Conservation (phyloP, 2,113 vertebrate species). For the Herpetotheres cachinnans region DNA sequence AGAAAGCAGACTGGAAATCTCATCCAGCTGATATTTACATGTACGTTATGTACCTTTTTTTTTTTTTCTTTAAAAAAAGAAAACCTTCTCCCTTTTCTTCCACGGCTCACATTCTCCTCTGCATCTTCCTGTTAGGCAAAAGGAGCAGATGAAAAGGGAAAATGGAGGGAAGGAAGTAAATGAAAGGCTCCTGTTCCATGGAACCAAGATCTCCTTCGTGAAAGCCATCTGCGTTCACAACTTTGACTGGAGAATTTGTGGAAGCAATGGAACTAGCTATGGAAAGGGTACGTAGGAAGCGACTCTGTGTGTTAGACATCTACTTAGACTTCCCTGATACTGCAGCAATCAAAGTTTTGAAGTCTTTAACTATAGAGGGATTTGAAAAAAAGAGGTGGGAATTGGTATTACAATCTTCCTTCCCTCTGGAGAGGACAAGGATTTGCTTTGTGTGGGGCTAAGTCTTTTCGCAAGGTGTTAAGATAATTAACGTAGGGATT, state of each 20-base stretch:
- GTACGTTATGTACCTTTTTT: not conserved
- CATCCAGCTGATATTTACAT: not conserved
- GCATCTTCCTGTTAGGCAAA: conserved; percentile 79
- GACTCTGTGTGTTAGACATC: not conserved
- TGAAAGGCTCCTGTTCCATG: conserved; percentile 85
- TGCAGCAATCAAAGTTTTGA: not conserved
- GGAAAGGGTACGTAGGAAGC: conserved; percentile 82
- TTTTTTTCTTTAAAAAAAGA: not conserved
- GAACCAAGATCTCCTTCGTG: conserved; percentile 54
- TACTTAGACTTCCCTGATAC: not conserved
- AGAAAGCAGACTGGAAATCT: not conserved
- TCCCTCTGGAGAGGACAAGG: not conserved
- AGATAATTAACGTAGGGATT: not conserved
- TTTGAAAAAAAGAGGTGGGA: not conserved
- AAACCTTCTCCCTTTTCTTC: not conserved
- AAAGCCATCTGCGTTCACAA: conserved; percentile 81
- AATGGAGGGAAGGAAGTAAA: conserved; percentile 69
- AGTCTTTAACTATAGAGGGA: not conserved
- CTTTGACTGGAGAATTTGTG: conserved; percentile 92
- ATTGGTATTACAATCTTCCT: not conserved
- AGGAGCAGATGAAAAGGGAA: conserved; percentile 84
- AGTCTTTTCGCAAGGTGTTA: not conserved
- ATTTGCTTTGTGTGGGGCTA: not conserved
- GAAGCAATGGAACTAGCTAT: conserved; percentile 79
- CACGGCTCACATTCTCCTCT: not conserved